Evolutionary conservation across 2,113 vertebrate species (phyloP).

Genomic region (Australoheros scitulus): DNA sequence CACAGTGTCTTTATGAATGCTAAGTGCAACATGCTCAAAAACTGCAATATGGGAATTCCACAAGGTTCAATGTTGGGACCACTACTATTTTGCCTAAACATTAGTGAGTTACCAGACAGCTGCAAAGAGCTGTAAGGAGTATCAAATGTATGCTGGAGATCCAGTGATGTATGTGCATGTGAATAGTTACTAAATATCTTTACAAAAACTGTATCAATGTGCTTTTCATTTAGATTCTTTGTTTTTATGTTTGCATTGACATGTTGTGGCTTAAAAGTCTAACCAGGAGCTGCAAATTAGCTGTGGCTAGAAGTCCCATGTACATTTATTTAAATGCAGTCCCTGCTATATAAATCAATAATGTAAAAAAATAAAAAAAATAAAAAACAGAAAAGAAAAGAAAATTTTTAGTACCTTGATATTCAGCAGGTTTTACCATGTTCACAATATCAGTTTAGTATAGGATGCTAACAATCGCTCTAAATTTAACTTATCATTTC

Average conservation of each 20-base stretch:
- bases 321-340: not conserved
- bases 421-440: not conserved
- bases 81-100: not conserved
- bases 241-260: no score
- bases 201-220: no score
- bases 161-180: not conserved
- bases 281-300: no score
- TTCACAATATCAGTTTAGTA: not conserved
- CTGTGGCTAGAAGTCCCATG: not conserved
- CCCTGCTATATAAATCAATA: not conserved
- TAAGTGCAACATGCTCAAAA: not conserved
- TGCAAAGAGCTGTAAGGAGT: no score
- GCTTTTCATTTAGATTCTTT: no score
- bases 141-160: not conserved
- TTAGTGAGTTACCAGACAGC: not conserved
- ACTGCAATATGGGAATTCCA: not conserved
- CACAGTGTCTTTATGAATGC: not conserved
- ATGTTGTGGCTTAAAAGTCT: no score
- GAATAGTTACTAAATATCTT: not conserved
- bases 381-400: no score
- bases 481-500: not conserved
- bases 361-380: not conserved
- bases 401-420: not conserved
- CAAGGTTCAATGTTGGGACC: not conserved
- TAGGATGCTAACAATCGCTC: not conserved